Evolutionary conservation across 2,888 invertebrate genomes (phyloP).

Genomic region (Timema podura): DNA sequence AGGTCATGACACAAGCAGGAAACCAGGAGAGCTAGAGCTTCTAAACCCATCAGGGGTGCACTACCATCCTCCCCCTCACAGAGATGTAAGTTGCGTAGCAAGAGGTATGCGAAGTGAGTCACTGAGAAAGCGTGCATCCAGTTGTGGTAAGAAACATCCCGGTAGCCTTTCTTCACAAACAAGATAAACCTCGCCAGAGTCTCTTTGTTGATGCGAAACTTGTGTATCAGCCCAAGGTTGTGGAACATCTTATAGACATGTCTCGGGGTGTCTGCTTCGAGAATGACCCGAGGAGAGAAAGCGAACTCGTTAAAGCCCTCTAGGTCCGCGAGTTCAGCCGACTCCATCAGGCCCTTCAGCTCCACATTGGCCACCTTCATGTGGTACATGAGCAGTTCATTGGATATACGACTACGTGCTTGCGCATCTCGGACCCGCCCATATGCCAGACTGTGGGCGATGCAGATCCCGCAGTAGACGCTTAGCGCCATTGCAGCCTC

Average conservation of each 20-base stretch:
- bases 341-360: slow-evolving; percentile 17
- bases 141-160: slow-evolving; percentile 80
- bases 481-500: slow-evolving; percentile 74
- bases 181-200: slow-evolving; percentile 66
- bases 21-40: slow-evolving; percentile 70
- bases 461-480: slow-evolving; percentile 74
- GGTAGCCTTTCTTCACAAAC: slow-evolving; percentile 73
- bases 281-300: slow-evolving; percentile 38
- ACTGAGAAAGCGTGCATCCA: slow-evolving; percentile 84
- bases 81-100: slow-evolving; percentile 61
- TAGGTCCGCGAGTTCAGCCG: slow-evolving; percentile 17
- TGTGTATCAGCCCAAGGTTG: slow-evolving; percentile 63
- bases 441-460: slow-evolving; percentile 70
- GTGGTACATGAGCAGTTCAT: slow-evolving; percentile 78
- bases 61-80: slow-evolving; percentile 46
- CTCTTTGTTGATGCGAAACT: slow-evolving; percentile 61
- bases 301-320: slow-evolving; percentile 34
- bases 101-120: slow-evolving; percentile 75
- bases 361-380: slow-evolving; percentile 57
- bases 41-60: slow-evolving; percentile 62
- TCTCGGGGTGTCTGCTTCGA: slow-evolving; percentile 56
- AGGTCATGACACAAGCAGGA: slow-evolving; percentile 80
- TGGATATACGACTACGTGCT: slow-evolving; percentile 69
- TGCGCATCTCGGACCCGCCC: slow-evolving; percentile 74
- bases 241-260: slow-evolving; percentile 65